Conservation (phyloP, 2,797 vertebrate genomes). For the Helarctos malayanus region DNA sequence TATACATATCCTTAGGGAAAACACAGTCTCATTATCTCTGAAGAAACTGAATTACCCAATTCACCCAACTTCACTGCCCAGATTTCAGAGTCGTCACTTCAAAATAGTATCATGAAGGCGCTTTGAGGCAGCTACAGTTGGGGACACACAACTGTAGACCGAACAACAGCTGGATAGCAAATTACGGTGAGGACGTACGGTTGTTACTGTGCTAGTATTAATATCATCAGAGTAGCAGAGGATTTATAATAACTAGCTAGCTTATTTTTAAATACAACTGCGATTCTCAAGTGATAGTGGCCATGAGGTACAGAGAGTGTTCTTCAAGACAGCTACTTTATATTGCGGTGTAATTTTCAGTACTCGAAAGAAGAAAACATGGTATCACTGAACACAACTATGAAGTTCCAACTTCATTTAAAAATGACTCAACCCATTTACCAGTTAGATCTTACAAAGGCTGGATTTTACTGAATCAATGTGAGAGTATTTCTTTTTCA, state of each 20-base stretch:
- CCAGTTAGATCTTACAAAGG: constrained; percentile 76
- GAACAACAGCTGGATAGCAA: constrained; percentile 66
- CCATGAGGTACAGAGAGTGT: constrained; percentile 72
- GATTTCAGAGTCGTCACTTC: constrained; percentile 68
- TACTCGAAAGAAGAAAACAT: constrained; percentile 68
- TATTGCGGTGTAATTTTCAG: constrained; percentile 65
- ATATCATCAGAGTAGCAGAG: constrained; percentile 33
- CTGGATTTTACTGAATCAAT: constrained; percentile 77
- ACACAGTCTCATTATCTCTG: constrained; percentile 84
- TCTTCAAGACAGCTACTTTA: constrained; percentile 74
- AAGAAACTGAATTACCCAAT: constrained; percentile 84
- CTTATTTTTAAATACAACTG: constrained; percentile 67
- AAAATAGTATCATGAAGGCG: constrained; percentile 73
- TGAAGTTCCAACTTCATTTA: constrained; percentile 70
- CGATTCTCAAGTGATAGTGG: constrained; percentile 63
- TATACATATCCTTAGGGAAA: constrained; percentile 85
- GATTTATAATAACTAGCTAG: constrained; percentile 55
- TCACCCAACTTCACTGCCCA: constrained; percentile 68
- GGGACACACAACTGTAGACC: constrained; percentile 48
- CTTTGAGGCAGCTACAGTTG: constrained; percentile 70
- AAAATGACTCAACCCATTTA: constrained; percentile 73
- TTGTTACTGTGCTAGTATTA: constrained; percentile 54
- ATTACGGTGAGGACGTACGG: constrained; percentile 33
- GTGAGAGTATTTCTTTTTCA: constrained; percentile 76
- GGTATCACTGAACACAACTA: constrained; percentile 61